phyloP scores from a whole-genome alignment of 2,113 vertebrate genomes.

The Malurus elegans region DNA sequence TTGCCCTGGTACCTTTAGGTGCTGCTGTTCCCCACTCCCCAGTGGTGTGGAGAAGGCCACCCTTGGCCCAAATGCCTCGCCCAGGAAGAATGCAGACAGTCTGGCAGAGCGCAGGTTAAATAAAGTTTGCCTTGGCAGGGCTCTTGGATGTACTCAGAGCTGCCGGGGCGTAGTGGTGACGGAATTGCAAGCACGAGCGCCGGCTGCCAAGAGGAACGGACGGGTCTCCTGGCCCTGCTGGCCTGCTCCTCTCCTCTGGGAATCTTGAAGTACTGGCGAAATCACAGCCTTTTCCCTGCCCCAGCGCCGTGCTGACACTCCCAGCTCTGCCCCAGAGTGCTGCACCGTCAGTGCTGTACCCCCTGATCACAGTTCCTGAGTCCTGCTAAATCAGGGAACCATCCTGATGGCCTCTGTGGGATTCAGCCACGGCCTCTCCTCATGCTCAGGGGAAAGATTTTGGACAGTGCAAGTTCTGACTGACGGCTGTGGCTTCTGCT shows the following conservation, averaged over 20 bases:
- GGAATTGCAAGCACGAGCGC: constrained; percentile 18
- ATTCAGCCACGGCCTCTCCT: background rate
- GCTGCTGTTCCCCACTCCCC: constrained; percentile 4
- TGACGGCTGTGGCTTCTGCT: background rate
- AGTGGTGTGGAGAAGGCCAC: background rate
- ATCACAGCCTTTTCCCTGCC: background rate
- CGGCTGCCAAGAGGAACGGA: constrained; percentile 27
- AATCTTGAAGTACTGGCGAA: background rate
- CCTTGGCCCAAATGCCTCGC: constrained; percentile 51
- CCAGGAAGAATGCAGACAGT: constrained; percentile 78
- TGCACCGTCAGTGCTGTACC: fast-evolving
- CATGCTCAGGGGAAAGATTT: fast-evolving
- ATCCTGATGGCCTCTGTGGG: background rate
- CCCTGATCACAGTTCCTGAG: no score
- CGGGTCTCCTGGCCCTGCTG: constrained; percentile 31
- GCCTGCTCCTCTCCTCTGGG: background rate
- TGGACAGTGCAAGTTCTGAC: background rate
- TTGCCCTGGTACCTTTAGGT: constrained; percentile 37
- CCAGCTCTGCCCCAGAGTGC: background rate
- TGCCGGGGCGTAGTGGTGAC: constrained; percentile 45
- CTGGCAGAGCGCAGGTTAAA: constrained; percentile 79
- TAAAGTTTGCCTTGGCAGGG: constrained; percentile 78
- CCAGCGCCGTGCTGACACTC: background rate
- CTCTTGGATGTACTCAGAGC: constrained; percentile 54
- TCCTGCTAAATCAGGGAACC: fast-evolving